Base-by-base conservation (phyloP, 2,888 invertebrate species). In the Microchrysa polita region DNA sequence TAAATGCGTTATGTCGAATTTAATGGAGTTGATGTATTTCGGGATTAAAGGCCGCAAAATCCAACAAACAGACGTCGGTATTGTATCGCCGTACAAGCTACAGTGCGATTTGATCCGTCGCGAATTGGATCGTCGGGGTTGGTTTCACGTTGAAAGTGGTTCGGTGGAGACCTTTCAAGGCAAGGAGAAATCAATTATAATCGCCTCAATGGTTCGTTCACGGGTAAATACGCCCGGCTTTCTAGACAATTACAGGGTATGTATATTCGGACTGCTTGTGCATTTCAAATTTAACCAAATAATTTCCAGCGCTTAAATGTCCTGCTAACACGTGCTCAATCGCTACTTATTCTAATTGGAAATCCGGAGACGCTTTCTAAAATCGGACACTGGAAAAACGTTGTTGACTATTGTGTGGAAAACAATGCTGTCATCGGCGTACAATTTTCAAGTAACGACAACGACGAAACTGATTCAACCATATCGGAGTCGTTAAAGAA, bases 121-220 rank as follows among this genome's bases (percentile, higher is more conserved):
- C 65, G 80, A 81, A 74, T 77, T 83, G 16, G 79, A 80, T 73
- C 77, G 78, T 69, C 79, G 80, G 16, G 78, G 78, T 57, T 81
- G 79, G 79, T 78, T 79, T 75, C 81, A 87, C 4, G 86, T 93
- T 7, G 89, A 90, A 79, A 90, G 92, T 63, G 96, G 95, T 0
- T 93, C 95, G 0, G 93, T 94, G 1, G 96, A 96, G 83, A 89
- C 91, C 48, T 96, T 94, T 83, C 96, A 96, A 83, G 96, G 96
- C 0, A 91, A 93, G 77, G 96, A 96, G 83, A 91, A 92, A 80
- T 86, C 90, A 10, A 89, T 94, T 1, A 92, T 96, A 63, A 90
- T 96, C 7, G 89, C 95, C 69, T 91, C 93, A 0, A 94, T 94
- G 0, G 96, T 93, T 10, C 87, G 95, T 40, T 91, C 92, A 9